Conservation (phyloP, 2,888 invertebrate genomes). For the Crioceris asparagi region DNA sequence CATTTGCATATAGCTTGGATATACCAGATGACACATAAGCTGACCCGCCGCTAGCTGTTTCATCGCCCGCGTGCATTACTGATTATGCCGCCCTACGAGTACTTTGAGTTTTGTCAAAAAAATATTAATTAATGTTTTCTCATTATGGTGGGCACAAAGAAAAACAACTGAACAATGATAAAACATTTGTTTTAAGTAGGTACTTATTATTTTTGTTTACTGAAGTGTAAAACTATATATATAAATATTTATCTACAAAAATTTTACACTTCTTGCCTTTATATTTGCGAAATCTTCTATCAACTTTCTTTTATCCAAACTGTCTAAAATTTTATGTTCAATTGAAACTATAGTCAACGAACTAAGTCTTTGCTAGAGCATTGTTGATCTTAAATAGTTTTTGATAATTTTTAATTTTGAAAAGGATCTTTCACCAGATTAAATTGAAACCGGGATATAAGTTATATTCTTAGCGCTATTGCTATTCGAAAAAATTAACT, state of each 20-base stretch:
- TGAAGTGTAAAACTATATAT: too few species aligned
- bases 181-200: neutral
- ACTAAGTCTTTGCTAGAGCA: conserved; percentile 1
- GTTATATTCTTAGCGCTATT: conserved; percentile 1
- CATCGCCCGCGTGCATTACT: neutral
- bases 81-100: neutral
- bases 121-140: neutral
- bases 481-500: conserved; percentile 1
- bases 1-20: too few species aligned
- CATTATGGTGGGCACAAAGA: neutral
- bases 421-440: conserved; percentile 5
- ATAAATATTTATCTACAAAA: too few species aligned
- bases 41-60: too few species aligned
- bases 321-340: conserved; percentile 1
- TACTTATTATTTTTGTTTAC: neutral
- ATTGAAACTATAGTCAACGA: neutral
- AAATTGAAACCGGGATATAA: conserved; percentile 3
- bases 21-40: too few species aligned
- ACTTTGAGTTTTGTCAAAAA: too few species aligned
- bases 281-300: conserved; percentile 2
- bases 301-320: conserved; percentile 4
- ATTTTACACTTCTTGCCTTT: conserved; percentile 4
- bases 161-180: neutral
- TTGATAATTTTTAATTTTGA: conserved; percentile 3
- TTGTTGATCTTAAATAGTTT: conserved; percentile 4